phyloP scores from a whole-genome alignment of 2,888 invertebrate species.

The Tridacna crocea region DNA sequence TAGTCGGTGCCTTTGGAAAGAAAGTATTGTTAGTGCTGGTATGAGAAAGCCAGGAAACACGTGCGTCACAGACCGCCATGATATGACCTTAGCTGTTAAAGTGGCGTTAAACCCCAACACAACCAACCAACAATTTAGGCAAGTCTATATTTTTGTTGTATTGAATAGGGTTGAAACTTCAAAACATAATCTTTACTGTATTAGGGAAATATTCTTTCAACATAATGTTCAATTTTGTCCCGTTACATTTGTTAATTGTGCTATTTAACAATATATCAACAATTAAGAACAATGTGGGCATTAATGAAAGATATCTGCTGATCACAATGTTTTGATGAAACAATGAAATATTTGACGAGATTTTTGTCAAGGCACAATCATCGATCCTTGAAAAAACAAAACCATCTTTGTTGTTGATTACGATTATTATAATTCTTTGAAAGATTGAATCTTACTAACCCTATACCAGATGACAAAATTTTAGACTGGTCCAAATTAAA shows the following conservation, averaged over 20 bases:
- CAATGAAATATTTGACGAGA: constrained; percentile 20
- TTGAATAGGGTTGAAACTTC: too few species aligned
- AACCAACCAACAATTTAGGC: too few species aligned
- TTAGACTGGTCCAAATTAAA: background rate
- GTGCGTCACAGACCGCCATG: too few species aligned
- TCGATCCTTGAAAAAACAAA: constrained; percentile 6
- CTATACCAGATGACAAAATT: too few species aligned
- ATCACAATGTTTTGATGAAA: background rate
- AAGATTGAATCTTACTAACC: background rate
- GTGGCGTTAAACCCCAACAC: too few species aligned
- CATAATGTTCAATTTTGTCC: background rate
- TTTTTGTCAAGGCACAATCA: constrained; percentile 20
- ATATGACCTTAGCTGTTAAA: too few species aligned
- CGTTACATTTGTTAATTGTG: background rate
- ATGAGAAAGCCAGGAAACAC: too few species aligned
- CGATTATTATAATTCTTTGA: background rate
- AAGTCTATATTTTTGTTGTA: too few species aligned
- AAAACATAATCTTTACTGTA: too few species aligned
- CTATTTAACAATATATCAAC: background rate
- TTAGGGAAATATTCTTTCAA: background rate
- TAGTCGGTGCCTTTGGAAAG: too few species aligned
- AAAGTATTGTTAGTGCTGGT: too few species aligned
- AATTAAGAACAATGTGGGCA: background rate
- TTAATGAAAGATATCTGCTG: constrained; percentile 8
- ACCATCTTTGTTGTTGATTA: constrained; percentile 14